phyloP scores from a whole-genome alignment of 2,113 vertebrate species.

The Antigone vipio region DNA sequence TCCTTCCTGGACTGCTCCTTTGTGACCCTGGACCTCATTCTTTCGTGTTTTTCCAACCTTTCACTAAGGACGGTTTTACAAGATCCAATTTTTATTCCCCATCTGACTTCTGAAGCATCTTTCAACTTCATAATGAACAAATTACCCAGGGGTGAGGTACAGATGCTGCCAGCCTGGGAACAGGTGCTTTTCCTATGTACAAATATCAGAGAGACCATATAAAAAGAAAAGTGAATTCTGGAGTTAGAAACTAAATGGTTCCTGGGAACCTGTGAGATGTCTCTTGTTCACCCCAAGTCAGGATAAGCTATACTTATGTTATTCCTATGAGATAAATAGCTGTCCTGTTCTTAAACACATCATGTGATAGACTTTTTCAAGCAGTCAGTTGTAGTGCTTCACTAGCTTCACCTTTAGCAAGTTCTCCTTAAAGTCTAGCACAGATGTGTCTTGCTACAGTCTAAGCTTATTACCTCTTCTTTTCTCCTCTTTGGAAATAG shows the following conservation, averaged over 20 bases:
- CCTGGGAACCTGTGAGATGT: not conserved
- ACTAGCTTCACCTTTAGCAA: not conserved
- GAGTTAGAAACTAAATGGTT: not conserved
- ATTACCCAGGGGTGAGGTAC: not conserved
- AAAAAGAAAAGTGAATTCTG: not conserved
- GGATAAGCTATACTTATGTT: not conserved
- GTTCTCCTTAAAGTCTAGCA: not conserved
- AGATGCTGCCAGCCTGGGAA: not conserved
- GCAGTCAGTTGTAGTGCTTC: not conserved
- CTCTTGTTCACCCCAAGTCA: not conserved
- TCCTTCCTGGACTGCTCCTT: not conserved
- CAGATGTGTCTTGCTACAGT: not conserved
- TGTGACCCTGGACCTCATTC: not conserved
- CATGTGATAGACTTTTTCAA: not conserved
- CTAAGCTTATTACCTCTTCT: not conserved
- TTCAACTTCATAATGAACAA: not conserved
- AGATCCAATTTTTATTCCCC: not conserved
- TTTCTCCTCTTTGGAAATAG: not conserved
- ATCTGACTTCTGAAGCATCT: not conserved
- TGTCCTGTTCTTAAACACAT: not conserved
- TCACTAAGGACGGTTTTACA: not conserved
- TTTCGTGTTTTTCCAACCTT: not conserved
- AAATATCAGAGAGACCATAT: not conserved
- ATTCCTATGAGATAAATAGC: not conserved
- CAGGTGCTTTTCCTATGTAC: not conserved